Base-by-base conservation (phyloP, 2,113 vertebrate genomes). In the Muntiacus muntjak region DNA sequence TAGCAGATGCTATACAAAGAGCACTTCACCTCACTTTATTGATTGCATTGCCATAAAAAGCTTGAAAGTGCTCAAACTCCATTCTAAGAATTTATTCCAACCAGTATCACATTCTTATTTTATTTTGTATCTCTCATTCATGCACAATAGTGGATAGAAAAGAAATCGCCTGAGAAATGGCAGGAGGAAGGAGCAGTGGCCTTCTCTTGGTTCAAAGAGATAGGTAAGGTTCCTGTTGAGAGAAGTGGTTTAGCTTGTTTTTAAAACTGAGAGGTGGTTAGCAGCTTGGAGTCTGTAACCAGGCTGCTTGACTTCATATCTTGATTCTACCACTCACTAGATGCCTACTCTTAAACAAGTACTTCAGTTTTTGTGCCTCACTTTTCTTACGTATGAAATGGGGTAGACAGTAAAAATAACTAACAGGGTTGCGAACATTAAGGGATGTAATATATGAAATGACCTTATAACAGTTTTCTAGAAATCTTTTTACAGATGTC, bases 311-410 rank as follows among this genome's bases (percentile, higher is more conserved):
- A 10, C 82, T 86, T 85, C 45, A 52, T 26, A 67, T 82, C 26
- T 94, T 76, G 43, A 30, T 43, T 90, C 57, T 84, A 8, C 55
- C n/a, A 45, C 45, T 71, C 60, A 43, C 30, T 36, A 55, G 52
- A 54, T 47, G 7, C 86, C 45, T 89, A 25, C 52, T 40, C 57
- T 91, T 83, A 87, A 33, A 45, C 43, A 45, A 45, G 47, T 79
- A 16, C 50, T 81, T 95, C 30, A 78, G 50, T 96, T 91, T 58
- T 74, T 71, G 52, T 64, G 16, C 71, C 55, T 88, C 14, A 4
- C 40, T 71, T 95, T 95, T 82, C 81, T 91, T 88, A 13, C 19
- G 30, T 94, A 4, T 93, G 84, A 95, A 94, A 88, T 89, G 79
- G 86, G 60, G 2, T 36, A 79, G 54, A 21, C 89, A 36, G 82